Percentiles rank a stretch among this genome's conserved stretches.
phyloP scores from a whole-genome alignment of 2,113 vertebrate genomes.

The Mormoops blainvillei region DNA sequence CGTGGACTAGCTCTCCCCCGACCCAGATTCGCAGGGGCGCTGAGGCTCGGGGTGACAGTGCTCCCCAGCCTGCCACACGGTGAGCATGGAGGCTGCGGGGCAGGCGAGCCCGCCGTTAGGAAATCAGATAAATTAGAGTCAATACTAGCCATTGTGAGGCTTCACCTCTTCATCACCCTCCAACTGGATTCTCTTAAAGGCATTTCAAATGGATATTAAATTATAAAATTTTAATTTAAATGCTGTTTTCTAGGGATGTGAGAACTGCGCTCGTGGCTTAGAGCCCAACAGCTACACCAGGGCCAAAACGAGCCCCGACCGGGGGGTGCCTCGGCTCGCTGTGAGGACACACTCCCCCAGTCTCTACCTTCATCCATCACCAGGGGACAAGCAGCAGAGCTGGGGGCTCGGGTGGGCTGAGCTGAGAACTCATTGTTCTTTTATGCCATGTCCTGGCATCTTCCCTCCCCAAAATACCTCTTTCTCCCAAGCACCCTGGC shows the following conservation, averaged over 20 bases:
- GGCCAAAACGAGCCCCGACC: not conserved
- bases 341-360: not conserved
- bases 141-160: not conserved
- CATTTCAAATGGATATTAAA: constrained; percentile 18
- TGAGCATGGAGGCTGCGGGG: fast-evolving
- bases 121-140: not conserved
- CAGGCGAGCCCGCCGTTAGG: not conserved
- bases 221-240: constrained; percentile 25
- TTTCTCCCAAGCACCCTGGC: not conserved
- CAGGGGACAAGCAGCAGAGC: not conserved
- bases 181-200: not conserved
- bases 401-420: not conserved
- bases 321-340: not conserved
- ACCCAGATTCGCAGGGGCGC: fast-evolving
- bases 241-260: not conserved
- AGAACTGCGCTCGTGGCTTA: not conserved
- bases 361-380: not conserved
- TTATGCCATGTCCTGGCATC: not conserved
- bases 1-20: no score
- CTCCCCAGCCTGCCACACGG: not conserved
- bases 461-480: not conserved
- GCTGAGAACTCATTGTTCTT: not conserved
- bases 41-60: no score
- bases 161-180: not conserved
- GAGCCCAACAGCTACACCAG: not conserved